Base-by-base conservation (phyloP, 2,888 invertebrate genomes). In the Orgyia antiqua region DNA sequence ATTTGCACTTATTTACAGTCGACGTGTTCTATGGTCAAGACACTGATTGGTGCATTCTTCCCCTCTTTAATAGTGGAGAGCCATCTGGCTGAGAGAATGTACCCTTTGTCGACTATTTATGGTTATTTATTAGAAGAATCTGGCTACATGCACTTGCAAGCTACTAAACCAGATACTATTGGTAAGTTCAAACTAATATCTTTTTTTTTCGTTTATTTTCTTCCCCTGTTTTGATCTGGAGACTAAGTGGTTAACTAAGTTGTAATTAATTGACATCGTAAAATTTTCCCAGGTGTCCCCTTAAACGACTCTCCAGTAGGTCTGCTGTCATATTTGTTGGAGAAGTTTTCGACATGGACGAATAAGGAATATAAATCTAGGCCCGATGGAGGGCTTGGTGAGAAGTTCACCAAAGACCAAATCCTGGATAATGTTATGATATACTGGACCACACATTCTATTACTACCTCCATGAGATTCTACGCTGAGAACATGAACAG, bases 141-240 rank as follows among this genome's bases (percentile, higher is more conserved):
- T 1, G 78, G 78, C 0, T 78, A 78, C 48, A 64, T 93, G 52
- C 95, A 96, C 61, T 45, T 96, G 3, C 96, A 97, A 63, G 89
- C 94, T 0, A 95, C 96, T 0, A 96, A 95, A 67, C 96, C 97
- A 8, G 96, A 97, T 57, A 95, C 96, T 0, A 78, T 94, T 45
- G 96, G 95, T 92, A 61, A 70, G 82, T 10, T 48, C 9, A 20
- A 3, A 20, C n/a, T 3, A 20, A 8, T n/a, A 20, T 3, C 20
- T 20, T 20, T 20, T 9, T 5, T 9, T 20, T 20, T 20, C n/a
- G n/a, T n/a, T 4, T 7, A 17, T 5, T 17, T 5, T 5, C 17
- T 4, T 7, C 17, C 4, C 7, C 17, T 17, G 7, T 4, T 17
- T 5, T 7, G 7, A 17, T 5, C 17, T 17, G 7, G 4, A 17